Base-by-base conservation (phyloP, 2,888 invertebrate genomes). In the Apotomis turbidana region DNA sequence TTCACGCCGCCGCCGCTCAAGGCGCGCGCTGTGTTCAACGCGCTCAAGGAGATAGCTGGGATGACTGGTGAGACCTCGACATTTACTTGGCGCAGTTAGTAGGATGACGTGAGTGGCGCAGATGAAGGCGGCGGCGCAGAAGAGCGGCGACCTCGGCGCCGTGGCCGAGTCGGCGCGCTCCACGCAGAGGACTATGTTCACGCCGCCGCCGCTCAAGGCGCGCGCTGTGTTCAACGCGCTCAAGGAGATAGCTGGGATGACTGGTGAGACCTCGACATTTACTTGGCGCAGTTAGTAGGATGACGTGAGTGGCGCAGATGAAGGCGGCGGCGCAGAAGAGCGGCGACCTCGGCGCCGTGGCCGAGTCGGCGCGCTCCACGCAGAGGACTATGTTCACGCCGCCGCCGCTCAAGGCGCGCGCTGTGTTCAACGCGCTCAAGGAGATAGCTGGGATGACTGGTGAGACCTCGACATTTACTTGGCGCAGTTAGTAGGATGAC, bases 291-390 rank as follows among this genome's bases (percentile, higher is more conserved):
- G 49, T 49, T 9, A 10, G 49, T 49, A 49, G 49, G 49, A 49
- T 49, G 69, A 97, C 97, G 87, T 90, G 95, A 0, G 89, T 86
- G n/a, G 93, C 94, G 69, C 87, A 85, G 5, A 83, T n/a, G n/a
- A n/a, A n/a, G n/a, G n/a, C n/a, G n/a, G n/a, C n/a, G n/a, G 93
- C 94, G 69, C 87, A 85, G 5, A 83, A 79, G 41, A 95, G 95
- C 66, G 99, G 99, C 0, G 99, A 99, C 93, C 93, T 99, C 71
- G 99, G 99, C 5, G 91, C 96, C 27, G 97, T 98, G 8, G 99
- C 99, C 0, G 97, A 98, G 92, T 95, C 95, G 80, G 97, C 97
- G 54, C 95, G 97, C 67, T 95, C 95, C 66, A 96, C 96, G 79
- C 99, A 99, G 90, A 94, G 96, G 78, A 97, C 97, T 88, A 97